phyloP scores from a whole-genome alignment of 2,797 vertebrate genomes.

The Urophycis tenuis region DNA sequence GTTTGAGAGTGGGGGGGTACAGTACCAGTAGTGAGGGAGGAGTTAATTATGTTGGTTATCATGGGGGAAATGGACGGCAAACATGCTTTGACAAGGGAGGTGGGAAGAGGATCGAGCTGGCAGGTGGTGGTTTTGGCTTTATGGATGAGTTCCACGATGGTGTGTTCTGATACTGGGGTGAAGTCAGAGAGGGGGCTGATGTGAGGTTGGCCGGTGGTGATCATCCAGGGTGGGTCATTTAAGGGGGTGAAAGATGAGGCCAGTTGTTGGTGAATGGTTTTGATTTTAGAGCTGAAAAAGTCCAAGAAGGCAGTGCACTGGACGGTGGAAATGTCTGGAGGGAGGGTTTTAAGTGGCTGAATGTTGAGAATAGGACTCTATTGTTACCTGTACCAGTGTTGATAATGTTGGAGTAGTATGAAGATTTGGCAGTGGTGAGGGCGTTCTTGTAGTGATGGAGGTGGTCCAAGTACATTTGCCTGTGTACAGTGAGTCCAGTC shows the following conservation, averaged over 20 bases:
- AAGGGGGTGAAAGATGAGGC: background rate
- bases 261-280: background rate
- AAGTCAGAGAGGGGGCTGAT: background rate
- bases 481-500: too few species aligned
- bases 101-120: background rate
- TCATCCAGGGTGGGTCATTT: background rate
- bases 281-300: background rate
- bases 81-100: too few species aligned
- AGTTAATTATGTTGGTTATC: background rate
- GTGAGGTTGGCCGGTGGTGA: background rate
- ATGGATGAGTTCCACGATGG: background rate
- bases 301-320: background rate
- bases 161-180: background rate
- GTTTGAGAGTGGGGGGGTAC: background rate
- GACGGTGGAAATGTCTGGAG: background rate
- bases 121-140: too few species aligned
- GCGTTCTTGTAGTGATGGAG: too few species aligned
- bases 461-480: too few species aligned
- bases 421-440: too few species aligned
- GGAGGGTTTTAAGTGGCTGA: too few species aligned
- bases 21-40: constrained; percentile 1
- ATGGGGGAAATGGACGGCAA: background rate
- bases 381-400: too few species aligned
- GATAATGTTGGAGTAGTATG: too few species aligned
- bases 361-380: too few species aligned